Conservation (phyloP, 2,113 vertebrate species). For the Aptenodytes patagonicus region DNA sequence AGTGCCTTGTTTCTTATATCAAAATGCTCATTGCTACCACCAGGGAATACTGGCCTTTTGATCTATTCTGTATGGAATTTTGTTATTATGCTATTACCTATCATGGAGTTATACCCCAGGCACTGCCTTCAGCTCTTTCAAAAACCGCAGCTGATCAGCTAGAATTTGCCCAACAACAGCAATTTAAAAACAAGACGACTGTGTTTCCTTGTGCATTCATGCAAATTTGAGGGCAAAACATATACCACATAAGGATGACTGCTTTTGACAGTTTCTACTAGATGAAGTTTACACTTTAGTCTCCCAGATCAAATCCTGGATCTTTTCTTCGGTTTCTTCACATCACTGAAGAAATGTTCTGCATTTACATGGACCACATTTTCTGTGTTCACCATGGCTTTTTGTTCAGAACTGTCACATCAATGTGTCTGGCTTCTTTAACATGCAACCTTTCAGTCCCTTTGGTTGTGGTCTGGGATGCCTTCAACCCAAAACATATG, state of each 20-base stretch:
- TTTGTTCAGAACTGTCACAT: neutral
- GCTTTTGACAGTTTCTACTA: neutral
- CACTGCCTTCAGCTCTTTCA: neutral
- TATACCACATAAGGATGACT: neutral
- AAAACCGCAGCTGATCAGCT: neutral
- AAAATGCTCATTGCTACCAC: neutral
- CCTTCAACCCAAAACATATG: neutral
- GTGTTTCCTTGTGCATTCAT: neutral
- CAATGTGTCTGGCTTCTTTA: neutral
- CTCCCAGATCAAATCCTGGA: neutral
- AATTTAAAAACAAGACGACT: neutral
- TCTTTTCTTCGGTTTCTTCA: neutral
- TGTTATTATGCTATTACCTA: neutral
- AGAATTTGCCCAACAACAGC: neutral
- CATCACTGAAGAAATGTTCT: neutral
- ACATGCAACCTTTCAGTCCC: neutral
- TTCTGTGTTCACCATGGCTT: neutral
- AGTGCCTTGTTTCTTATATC: neutral
- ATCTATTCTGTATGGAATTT: neutral
- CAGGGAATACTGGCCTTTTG: neutral
- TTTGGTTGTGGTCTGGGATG: neutral
- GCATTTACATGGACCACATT: neutral
- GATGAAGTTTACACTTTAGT: neutral
- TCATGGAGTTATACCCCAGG: neutral
- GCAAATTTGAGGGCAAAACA: neutral